Percentiles rank a stretch among this genome's conserved stretches.
Conservation (phyloP, 2,113 vertebrate species). For the Albula goreensis region DNA sequence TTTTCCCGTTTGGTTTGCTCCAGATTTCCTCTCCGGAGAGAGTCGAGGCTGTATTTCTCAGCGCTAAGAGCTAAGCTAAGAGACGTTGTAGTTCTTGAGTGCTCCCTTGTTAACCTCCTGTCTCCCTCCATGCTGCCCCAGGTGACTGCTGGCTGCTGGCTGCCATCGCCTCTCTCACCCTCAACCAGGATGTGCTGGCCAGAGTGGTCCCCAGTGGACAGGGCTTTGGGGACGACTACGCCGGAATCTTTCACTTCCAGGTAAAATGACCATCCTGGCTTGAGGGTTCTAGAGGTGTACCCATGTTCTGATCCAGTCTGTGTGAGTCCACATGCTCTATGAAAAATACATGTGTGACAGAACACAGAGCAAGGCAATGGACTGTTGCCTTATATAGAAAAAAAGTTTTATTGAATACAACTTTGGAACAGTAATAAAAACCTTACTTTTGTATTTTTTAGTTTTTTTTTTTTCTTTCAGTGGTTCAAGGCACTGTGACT, state of each 20-base stretch:
- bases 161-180: slow-evolving; percentile 27
- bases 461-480: neutral
- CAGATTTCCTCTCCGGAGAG: neutral
- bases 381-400: too few relatives aligned
- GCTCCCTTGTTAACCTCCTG: neutral
- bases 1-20: neutral
- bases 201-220: slow-evolving; percentile 35
- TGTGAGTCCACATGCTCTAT: too few relatives aligned
- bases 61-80: neutral
- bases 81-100: neutral
- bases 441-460: neutral
- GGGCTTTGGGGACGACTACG: slow-evolving; percentile 35
- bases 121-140: neutral
- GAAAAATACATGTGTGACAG: too few relatives aligned
- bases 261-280: slow-evolving; percentile 8
- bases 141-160: slow-evolving; percentile 36
- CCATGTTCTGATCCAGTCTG: neutral
- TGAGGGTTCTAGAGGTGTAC: neutral
- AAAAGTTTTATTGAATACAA: neutral
- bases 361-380: too few relatives aligned
- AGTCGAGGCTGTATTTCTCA: neutral
- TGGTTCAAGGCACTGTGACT: too few relatives aligned
- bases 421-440: neutral
- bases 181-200: slow-evolving; percentile 34
- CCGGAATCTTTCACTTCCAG: slow-evolving; percentile 47